Percentiles rank a stretch among this genome's conserved stretches.
Conservation (phyloP, 2,113 vertebrate species). For the Thomomys bottae region DNA sequence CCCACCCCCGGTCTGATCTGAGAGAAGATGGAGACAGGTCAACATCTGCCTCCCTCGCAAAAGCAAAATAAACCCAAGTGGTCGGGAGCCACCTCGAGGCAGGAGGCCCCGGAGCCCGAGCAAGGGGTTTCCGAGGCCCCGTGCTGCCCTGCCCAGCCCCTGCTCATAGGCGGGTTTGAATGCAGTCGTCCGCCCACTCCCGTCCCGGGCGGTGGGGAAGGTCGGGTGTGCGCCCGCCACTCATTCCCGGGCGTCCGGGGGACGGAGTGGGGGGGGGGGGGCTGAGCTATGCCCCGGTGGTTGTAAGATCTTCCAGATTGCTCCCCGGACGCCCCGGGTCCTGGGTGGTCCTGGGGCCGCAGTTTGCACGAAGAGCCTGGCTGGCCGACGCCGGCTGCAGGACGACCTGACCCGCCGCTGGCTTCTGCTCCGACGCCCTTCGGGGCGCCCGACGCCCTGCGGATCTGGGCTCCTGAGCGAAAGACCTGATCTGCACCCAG, state of each 20-base stretch:
- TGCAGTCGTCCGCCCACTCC: not conserved
- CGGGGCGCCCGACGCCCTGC: constrained; percentile 22
- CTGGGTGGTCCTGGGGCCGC: constrained; percentile 71
- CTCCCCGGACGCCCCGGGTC: constrained; percentile 4
- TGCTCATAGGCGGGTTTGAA: constrained; percentile 53
- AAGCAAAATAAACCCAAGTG: constrained; percentile 69
- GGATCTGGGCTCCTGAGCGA: not conserved
- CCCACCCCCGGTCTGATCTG: not conserved
- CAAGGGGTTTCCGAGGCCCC: not conserved
- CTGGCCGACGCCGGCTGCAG: not conserved
- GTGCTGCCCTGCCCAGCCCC: constrained; percentile 1
- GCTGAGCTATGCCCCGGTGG: not conserved
- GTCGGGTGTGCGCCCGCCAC: not conserved
- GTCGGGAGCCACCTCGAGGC: not conserved
- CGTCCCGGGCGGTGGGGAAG: not conserved
- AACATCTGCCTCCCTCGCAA: constrained; percentile 50
- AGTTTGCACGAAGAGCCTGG: not conserved
- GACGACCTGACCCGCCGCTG: constrained; percentile 7
- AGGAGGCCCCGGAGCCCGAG: constrained; percentile 5
- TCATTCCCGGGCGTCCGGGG: not conserved
- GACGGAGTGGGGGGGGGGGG: not conserved
- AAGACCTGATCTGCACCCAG: not conserved
- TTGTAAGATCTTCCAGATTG: constrained; percentile 54
- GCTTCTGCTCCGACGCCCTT: not conserved
- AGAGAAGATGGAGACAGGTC: not conserved